These are phyloP conservation scores for Pseudorasbora parva DNA, from an alignment of 2,113 vertebrate genomes.

Conservation along the genomic window DNA sequence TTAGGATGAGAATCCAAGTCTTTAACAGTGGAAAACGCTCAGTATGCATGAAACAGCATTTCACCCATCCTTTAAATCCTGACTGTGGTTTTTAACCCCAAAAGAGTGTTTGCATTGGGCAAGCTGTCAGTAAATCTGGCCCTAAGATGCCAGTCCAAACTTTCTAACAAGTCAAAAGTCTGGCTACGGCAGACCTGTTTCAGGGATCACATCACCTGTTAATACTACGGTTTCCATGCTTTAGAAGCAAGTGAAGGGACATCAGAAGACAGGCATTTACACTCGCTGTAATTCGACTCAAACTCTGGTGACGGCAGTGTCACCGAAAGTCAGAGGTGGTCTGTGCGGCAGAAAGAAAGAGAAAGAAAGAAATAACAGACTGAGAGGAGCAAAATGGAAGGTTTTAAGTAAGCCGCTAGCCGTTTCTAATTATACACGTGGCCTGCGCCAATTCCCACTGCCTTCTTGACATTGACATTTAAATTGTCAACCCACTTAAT, in stretches of 20 bases:
- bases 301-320: conserved; percentile 44
- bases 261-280: conserved; percentile 38
- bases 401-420: conserved; percentile 20
- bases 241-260: conserved; percentile 12
- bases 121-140: no score
- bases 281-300: conserved; percentile 34
- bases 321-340: conserved; percentile 44
- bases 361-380: not conserved
- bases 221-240: not conserved
- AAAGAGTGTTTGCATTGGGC: no score
- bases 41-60: no score
- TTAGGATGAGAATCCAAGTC: no score
- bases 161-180: not conserved
- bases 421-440: conserved; percentile 58
- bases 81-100: no score
- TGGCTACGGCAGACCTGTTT: not conserved
- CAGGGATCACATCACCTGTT: not conserved
- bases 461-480: conserved; percentile 62
- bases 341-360: not conserved
- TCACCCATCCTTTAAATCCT: no score
- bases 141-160: no score
- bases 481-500: conserved; percentile 61
- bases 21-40: no score
- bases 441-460: conserved; percentile 48
- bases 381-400: conserved; percentile 6